Base-by-base conservation (phyloP, 1,140 invertebrate species). In the Bombus consobrinus region DNA sequence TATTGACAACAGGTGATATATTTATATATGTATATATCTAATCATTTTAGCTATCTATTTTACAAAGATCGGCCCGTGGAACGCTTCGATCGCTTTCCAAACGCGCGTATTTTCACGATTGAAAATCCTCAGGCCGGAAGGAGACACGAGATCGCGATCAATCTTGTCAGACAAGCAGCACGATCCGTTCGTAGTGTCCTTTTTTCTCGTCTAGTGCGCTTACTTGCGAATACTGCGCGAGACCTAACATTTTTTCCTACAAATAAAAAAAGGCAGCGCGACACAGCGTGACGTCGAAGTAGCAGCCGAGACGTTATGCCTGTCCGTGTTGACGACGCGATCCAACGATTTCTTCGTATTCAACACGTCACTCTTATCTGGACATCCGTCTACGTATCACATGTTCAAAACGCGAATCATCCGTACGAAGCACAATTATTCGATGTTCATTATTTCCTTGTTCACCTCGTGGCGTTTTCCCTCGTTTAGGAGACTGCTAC, bases 1-100 rank as follows among this genome's bases (percentile, higher is more conserved):
- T 95, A 95, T 94, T 94, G 93, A 95, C 94, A 94, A 94, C 92
- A 93, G 90, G 90, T 93, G 89, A 92, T 92, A 89, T 92, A 88
- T 91, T 75, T 90, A 75, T 86, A 73, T 85, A 77, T 82, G 69
- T 88, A 83, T 89, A 91, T 85, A 85, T 77, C 87, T 94, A 93
- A 93, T 93, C 89, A 92, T 94, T 94, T 92, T 87, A 82, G 91
- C 93, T 94, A 95, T 90, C 91, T 94, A 94, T 94, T 91, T 89
- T 93, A 93, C 93, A 94, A 94, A 89, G 81, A 75, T 85, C 91
- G 90, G 92, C 86, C 89, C 69, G 88, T 59, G 85, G 66, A 75
- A 88, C 86, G 53, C 77, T 64, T 74, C 88, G 87, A 62, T 64
- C 76, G 34, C 57, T 75, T 78, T 18, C 53, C 66, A 37, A 34